Percentiles rank a stretch among this genome's conserved stretches.
These are phyloP conservation scores for Onychomys leucogaster DNA, from an alignment of 2,797 vertebrate genomes.

Conservation along the genomic window DNA sequence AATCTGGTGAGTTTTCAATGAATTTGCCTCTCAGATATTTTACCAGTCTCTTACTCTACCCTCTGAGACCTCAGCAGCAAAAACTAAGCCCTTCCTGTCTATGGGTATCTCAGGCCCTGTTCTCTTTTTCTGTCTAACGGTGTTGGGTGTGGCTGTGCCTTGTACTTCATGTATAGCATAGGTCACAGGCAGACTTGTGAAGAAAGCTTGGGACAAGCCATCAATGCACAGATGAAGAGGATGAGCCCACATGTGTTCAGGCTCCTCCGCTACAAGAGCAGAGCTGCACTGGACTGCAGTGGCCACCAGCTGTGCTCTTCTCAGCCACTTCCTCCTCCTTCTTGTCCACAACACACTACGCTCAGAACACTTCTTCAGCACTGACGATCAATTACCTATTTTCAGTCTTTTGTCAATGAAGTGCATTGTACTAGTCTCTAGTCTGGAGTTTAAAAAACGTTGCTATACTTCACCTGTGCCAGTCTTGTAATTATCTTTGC, in stretches of 20 bases:
- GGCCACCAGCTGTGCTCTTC: not conserved
- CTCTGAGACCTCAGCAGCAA: not conserved
- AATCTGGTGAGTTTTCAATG: not conserved
- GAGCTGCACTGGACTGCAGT: not conserved
- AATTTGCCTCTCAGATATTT: conserved; percentile 21
- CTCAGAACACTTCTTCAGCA: not conserved
- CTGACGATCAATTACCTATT: not conserved
- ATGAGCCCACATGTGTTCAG: not conserved
- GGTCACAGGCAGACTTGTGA: not conserved
- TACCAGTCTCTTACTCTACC: not conserved
- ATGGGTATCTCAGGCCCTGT: not conserved
- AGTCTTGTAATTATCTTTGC: not conserved
- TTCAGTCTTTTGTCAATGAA: conserved; percentile 22
- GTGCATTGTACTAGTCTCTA: not conserved
- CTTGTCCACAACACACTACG: not conserved
- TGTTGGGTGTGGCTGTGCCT: not conserved
- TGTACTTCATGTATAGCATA: not conserved
- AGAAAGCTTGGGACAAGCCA: not conserved
- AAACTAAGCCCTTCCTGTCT: not conserved
- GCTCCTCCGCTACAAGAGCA: not conserved
- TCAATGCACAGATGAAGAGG: not conserved
- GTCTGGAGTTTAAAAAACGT: conserved; percentile 32
- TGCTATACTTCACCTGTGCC: not conserved
- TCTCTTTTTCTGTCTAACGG: not conserved
- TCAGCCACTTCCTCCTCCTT: not conserved